Evolutionary conservation across 2,113 vertebrate species (phyloP).

Genomic region (Bubo bubo): DNA sequence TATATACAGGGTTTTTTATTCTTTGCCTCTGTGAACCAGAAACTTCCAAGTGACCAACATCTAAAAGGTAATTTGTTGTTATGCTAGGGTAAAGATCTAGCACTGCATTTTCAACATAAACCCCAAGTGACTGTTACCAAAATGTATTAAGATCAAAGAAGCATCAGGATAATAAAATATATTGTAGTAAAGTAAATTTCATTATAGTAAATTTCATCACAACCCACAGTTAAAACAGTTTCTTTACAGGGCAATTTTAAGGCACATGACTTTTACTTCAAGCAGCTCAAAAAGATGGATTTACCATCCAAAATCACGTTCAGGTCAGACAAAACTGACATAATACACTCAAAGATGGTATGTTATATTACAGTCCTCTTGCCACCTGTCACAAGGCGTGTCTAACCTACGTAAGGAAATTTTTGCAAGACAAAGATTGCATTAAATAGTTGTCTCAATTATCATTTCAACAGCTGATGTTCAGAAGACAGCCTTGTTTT

Average conservation of each 20-base stretch:
- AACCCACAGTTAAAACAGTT: neutral
- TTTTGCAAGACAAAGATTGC: conserved; percentile 38
- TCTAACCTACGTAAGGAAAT: neutral
- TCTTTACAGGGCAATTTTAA: neutral
- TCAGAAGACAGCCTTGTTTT: neutral
- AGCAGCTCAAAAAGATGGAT: neutral
- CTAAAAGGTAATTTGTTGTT: neutral
- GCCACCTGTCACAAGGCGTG: conserved; percentile 5
- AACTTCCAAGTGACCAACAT: neutral
- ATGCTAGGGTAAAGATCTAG: neutral
- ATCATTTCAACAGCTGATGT: neutral
- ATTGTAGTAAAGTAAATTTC: neutral
- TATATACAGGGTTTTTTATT: neutral
- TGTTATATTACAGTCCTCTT: neutral
- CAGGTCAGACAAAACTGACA: accelerated
- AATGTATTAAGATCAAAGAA: neutral
- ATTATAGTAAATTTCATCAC: neutral
- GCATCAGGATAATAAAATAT: neutral
- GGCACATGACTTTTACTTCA: neutral
- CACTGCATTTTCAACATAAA: neutral
- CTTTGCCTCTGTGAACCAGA: neutral
- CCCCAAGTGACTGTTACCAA: neutral
- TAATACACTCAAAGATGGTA: neutral
- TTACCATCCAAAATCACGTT: neutral
- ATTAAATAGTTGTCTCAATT: neutral